Evolutionary conservation across 2,888 invertebrate genomes (phyloP), one percentile per base, ranked within the genome.

Genomic region (Synergus gifuensis): DNA sequence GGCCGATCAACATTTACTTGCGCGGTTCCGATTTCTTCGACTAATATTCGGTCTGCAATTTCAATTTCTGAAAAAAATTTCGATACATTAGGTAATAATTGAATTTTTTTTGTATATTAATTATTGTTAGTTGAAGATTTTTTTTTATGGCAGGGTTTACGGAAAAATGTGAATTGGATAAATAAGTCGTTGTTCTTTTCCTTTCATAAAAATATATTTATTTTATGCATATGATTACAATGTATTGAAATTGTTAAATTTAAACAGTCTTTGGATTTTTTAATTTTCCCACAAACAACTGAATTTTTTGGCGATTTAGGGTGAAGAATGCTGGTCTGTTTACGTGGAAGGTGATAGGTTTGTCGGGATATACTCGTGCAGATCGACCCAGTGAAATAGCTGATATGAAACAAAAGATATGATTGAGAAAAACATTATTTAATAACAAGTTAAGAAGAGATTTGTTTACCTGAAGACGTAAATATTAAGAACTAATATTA

Each of bases 281-380:
- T 36, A 69, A 28, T n/a, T 69, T 28, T 2, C 49, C 49, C 28
- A 36, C 16, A 4, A 69, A 69, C n/a, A 69, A 69, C 49, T 69
- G 12, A 28, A 69, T 5, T 8, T 49, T 69, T 36, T 49, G 36
- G 28, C 1, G 49, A 28, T 16, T 69, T 46, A 69, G 46, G 16
- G 16, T 49, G 49, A 49, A 69, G 49, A 69, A 8, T 49, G 69
- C 46, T 49, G 46, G 69, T 69, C 28, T 49, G 11, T 69, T 69
- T 28, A 69, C 46, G 2, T 9, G 28, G 16, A 69, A 69, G n/a
- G 28, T 69, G 46, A 69, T 9, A 28, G 67, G 2, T 69, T 16
- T 46, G 5, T 7, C 14, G 8, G 44, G 46, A 49, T 14, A 69
- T 69, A 46, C 22, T 46, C 67, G 67, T 28, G 67, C 67, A 22